phyloP scores from a whole-genome alignment of 2,797 vertebrate genomes.

The Pseudomugil tenellus region DNA sequence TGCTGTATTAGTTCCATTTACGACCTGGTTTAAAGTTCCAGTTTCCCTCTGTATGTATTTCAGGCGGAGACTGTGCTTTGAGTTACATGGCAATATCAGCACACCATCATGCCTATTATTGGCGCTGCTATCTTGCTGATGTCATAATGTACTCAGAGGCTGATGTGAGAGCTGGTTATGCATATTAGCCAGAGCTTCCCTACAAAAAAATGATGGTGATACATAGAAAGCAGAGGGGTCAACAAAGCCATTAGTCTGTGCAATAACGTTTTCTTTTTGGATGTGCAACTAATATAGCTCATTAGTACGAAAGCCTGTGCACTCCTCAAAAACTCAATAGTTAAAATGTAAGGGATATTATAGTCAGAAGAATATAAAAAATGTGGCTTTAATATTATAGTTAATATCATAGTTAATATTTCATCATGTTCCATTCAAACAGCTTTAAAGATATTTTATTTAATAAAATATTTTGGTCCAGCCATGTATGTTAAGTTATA shows the following conservation, averaged over 20 bases:
- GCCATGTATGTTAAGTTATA: background rate
- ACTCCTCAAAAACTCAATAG: background rate
- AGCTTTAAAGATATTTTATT: background rate
- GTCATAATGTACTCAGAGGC: background rate
- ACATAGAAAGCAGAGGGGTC: background rate
- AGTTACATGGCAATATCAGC: constrained; percentile 2
- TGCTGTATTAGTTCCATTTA: background rate
- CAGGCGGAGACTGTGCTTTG: background rate
- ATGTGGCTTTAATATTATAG: background rate
- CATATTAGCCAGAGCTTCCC: background rate
- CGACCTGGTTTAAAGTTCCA: background rate
- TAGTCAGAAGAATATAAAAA: background rate
- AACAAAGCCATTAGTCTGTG: constrained; percentile 1
- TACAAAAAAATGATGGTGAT: constrained; percentile 1
- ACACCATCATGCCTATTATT: background rate
- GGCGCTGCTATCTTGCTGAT: constrained; percentile 1
- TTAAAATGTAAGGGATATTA: background rate
- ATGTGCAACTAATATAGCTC: background rate
- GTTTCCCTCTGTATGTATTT: constrained; percentile 1
- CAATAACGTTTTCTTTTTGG: background rate
- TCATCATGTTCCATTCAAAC: background rate
- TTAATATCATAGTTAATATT: background rate
- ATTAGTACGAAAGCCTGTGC: background rate
- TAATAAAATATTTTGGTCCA: background rate
- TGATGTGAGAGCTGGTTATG: background rate